phyloP scores from a whole-genome alignment of 2,113 vertebrate species.

The Otis tarda region DNA sequence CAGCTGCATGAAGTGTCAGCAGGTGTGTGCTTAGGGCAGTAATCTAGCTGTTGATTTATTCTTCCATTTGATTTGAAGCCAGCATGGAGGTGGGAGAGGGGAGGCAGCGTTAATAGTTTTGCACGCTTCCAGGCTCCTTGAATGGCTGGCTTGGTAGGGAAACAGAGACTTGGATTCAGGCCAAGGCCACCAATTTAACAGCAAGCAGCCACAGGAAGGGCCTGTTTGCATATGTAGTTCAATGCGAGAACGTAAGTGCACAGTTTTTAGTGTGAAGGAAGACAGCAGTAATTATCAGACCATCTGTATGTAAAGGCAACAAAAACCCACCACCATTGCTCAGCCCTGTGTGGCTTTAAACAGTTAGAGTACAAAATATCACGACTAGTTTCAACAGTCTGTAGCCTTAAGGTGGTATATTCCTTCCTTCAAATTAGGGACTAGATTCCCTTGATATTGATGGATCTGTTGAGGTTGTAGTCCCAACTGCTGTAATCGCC shows the following conservation, averaged over 20 bases:
- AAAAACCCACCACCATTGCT: background rate
- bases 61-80: conserved; percentile 20
- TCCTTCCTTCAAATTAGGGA: background rate
- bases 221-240: background rate
- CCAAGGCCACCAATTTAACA: background rate
- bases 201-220: background rate
- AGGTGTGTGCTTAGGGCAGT: conserved; percentile 3
- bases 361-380: background rate
- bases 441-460: background rate
- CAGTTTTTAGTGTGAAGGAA: background rate
- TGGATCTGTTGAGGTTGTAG: background rate
- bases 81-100: background rate
- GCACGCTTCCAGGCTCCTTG: background rate
- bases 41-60: conserved; percentile 2
- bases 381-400: background rate
- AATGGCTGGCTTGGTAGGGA: background rate
- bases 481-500: background rate
- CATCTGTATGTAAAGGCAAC: background rate
- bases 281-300: background rate
- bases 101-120: background rate
- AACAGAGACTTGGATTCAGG: background rate
- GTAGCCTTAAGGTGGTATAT: background rate
- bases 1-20: conserved; percentile 37
- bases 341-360: background rate
- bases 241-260: background rate